These are phyloP conservation scores for Oscheius sp. DNA, from an alignment of 2,888 invertebrate genomes.

Conservation along the genomic window DNA sequence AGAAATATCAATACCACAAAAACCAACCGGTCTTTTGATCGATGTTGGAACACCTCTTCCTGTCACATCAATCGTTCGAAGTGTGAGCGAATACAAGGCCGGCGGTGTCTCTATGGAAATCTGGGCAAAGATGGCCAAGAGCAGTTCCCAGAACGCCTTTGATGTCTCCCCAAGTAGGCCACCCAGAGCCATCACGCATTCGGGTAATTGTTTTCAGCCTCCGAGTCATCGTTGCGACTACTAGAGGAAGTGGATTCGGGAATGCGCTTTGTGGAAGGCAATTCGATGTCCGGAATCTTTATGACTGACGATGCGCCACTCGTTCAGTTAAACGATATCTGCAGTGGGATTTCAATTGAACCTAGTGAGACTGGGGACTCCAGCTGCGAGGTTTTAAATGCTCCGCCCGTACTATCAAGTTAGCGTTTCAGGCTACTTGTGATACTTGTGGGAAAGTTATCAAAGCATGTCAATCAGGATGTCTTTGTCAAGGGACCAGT, in stretches of 20 bases:
- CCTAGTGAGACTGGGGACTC: conserved; percentile 18
- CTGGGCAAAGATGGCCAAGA: conserved; percentile 54
- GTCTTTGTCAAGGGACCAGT: conserved; percentile 50
- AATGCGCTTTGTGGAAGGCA: conserved; percentile 66
- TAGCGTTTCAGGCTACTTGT: conserved; percentile 44
- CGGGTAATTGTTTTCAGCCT: conserved; percentile 44
- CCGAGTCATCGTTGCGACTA: conserved; percentile 57
- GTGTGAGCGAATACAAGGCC: conserved; percentile 71
- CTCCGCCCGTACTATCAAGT: background rate
- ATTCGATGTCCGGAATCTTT: conserved; percentile 53
- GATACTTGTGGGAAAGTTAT: conserved; percentile 77
- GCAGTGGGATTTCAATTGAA: conserved; percentile 82
- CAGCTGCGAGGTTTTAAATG: conserved; percentile 11
- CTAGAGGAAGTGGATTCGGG: conserved; percentile 64
- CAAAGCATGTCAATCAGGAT: conserved; percentile 79
- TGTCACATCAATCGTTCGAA: conserved; percentile 71
- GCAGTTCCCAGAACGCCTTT: conserved; percentile 63
- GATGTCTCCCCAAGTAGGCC: conserved; percentile 58
- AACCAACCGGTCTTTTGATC: conserved; percentile 32
- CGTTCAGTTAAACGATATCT: conserved; percentile 71
- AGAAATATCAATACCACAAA: conserved; percentile 16
- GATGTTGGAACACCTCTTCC: conserved; percentile 40
- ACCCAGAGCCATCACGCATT: conserved; percentile 7
- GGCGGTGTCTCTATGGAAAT: conserved; percentile 46
- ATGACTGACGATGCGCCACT: conserved; percentile 67